Evolutionary conservation across 2,113 vertebrate genomes (phyloP).

Genomic region (Muscicapa adusta): DNA sequence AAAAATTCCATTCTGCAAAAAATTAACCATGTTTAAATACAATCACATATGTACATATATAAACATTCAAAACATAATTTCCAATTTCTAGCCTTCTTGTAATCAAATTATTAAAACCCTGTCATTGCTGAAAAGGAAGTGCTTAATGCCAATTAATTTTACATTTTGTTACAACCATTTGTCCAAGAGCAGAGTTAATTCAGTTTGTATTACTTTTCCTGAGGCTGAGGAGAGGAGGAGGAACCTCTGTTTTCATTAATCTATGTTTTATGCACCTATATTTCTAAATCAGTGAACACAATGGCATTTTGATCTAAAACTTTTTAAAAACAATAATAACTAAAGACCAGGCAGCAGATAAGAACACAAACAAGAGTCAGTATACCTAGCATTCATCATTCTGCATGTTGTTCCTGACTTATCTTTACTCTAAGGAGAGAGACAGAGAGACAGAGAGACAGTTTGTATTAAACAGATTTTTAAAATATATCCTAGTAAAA

Average conservation of each 20-base stretch:
- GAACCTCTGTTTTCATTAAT: neutral
- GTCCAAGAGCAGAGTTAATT: neutral
- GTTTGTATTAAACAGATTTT: neutral
- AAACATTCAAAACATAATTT: neutral
- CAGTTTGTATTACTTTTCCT: neutral
- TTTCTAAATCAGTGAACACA: neutral
- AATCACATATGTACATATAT: fast-evolving
- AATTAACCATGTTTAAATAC: neutral
- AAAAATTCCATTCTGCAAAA: neutral
- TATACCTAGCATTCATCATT: neutral
- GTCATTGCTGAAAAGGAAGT: neutral
- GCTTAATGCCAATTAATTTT: neutral
- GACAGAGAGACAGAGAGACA: no score
- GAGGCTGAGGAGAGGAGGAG: neutral
- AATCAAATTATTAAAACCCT: neutral
- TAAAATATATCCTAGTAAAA: neutral
- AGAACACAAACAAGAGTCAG: neutral
- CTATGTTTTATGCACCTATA: neutral
- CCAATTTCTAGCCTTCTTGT: neutral
- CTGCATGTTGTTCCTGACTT: neutral
- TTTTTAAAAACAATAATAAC: neutral
- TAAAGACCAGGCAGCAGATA: neutral
- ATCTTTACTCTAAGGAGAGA: neutral
- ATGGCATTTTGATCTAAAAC: neutral
- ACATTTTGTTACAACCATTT: neutral